Evolutionary conservation across 1,140 invertebrate species (phyloP).

Genomic region (Zaprionus taronus): DNA sequence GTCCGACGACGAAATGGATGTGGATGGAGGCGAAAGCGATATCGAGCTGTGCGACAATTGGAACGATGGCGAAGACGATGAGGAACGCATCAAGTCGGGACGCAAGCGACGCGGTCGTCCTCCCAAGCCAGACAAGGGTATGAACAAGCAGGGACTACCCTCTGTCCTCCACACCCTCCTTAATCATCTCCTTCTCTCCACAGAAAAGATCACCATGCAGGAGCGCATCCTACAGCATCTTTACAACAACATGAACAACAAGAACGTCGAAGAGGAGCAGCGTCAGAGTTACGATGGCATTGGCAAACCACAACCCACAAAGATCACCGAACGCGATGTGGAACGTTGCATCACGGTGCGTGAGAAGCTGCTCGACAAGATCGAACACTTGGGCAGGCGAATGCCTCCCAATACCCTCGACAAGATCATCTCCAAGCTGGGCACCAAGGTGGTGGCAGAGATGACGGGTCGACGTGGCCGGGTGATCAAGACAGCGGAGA

Average conservation of each 20-base stretch:
- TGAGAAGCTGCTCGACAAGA: constrained; percentile 92
- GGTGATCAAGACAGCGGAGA: constrained; percentile 94
- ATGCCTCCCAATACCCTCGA: constrained; percentile 98
- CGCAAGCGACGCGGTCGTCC: constrained; percentile 63
- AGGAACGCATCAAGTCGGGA: constrained; percentile 90
- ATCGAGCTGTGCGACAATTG: constrained; percentile 62
- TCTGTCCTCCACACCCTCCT: not conserved
- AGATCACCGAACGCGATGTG: constrained; percentile 59
- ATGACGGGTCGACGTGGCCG: constrained; percentile 99
- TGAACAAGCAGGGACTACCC: not conserved
- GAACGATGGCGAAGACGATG: constrained; percentile 78
- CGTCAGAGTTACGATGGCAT: constrained; percentile 5
- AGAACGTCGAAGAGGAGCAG: not conserved
- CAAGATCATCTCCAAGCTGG: constrained; percentile 98
- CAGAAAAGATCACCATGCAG: constrained; percentile 58
- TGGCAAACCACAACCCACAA: not conserved
- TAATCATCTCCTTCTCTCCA: constrained; percentile 1
- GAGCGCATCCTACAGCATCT: constrained; percentile 62
- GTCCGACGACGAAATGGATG: constrained; percentile 60
- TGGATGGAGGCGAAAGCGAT: constrained; percentile 55
- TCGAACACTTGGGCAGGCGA: constrained; percentile 93
- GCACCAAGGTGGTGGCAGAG: constrained; percentile 98
- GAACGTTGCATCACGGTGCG: constrained; percentile 91
- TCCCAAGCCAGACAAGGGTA: constrained; percentile 86
- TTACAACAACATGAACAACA: constrained; percentile 46